These are phyloP conservation scores for Sesia apiformis DNA, from an alignment of 2,888 invertebrate species.

Conservation along the genomic window DNA sequence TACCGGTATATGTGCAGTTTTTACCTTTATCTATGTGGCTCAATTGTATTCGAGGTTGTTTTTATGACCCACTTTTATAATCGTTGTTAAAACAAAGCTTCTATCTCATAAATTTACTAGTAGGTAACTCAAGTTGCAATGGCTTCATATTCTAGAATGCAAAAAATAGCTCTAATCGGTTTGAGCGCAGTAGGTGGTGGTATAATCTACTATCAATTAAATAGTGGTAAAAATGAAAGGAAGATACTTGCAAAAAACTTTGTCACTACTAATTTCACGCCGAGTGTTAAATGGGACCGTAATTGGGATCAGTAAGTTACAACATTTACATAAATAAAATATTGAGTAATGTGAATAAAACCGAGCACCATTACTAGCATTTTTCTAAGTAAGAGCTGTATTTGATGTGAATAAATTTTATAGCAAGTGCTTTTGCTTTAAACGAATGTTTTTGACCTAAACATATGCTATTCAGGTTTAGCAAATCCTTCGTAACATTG, in stretches of 20 bases:
- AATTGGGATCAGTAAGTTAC: conserved; percentile 90
- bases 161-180: conserved; percentile 73
- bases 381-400: too few relatives aligned
- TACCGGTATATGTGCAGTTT: too few relatives aligned
- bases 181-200: conserved; percentile 80
- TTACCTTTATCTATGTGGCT: too few relatives aligned
- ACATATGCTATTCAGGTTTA: too few relatives aligned
- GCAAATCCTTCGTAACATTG: too few relatives aligned
- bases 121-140: background rate
- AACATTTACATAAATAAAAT: background rate
- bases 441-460: too few relatives aligned
- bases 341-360: too few relatives aligned
- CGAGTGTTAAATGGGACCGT: conserved; percentile 84
- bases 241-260: conserved; percentile 74
- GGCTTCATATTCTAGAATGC: conserved; percentile 64
- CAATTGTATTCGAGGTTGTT: too few relatives aligned
- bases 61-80: too few relatives aligned
- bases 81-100: background rate
- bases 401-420: too few relatives aligned
- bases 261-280: conserved; percentile 80
- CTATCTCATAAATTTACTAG: background rate
- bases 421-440: too few relatives aligned
- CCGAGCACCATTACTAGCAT: background rate
- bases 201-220: conserved; percentile 75
- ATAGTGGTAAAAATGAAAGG: conserved; percentile 44